Conservation (phyloP, 2,113 vertebrate species). For the Chitala chitala region DNA sequence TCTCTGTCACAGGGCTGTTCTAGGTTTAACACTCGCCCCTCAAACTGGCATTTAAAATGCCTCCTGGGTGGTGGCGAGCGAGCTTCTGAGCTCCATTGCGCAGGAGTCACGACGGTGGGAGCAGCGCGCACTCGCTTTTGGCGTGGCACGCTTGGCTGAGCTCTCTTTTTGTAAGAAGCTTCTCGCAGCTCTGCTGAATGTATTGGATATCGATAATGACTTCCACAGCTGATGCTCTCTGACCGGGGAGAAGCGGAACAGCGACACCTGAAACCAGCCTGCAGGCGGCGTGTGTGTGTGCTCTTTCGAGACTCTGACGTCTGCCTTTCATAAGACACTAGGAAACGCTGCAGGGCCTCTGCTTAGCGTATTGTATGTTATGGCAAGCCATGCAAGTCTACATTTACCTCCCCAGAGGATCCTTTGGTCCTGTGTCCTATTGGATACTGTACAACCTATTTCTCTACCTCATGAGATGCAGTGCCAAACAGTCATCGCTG, state of each 20-base stretch:
- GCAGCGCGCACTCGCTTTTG: slow-evolving; percentile 1
- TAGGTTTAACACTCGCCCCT: no score
- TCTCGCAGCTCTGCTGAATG: slow-evolving; percentile 28
- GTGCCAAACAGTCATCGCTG: no score
- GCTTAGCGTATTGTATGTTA: no score
- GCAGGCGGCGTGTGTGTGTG: background rate
- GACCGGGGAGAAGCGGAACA: background rate
- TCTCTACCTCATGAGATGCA: no score
- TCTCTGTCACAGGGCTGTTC: no score
- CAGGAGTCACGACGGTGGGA: background rate
- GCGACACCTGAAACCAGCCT: background rate
- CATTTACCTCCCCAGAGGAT: no score
- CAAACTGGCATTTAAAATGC: background rate
- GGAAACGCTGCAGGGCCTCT: no score
- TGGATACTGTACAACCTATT: no score
- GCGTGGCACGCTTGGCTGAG: slow-evolving; percentile 13
- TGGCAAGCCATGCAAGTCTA: no score
- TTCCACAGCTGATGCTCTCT: slow-evolving; percentile 42
- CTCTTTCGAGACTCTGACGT: background rate
- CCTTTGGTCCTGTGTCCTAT: no score
- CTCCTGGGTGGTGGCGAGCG: background rate
- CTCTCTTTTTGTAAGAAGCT: slow-evolving; percentile 15
- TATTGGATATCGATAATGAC: slow-evolving; percentile 42
- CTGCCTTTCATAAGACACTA: no score
- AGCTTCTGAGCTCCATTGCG: background rate